phyloP scores from a whole-genome alignment of 2,113 vertebrate genomes.

The Furnarius figulus region DNA sequence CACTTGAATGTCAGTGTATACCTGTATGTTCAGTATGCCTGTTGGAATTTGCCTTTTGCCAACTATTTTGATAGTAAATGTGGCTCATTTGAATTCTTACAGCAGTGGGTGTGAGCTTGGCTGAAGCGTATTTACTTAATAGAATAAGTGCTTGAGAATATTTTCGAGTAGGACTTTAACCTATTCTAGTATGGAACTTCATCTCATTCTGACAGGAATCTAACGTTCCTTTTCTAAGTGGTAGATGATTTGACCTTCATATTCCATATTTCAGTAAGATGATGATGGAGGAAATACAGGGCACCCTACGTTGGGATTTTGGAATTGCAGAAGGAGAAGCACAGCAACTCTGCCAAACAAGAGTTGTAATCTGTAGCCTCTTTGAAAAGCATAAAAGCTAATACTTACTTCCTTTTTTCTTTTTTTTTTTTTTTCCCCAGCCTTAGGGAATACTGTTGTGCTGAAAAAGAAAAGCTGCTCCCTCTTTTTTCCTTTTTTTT shows the following conservation, averaged over 20 bases:
- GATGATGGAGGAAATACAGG: neutral
- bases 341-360: neutral
- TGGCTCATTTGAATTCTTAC: slow-evolving; percentile 26
- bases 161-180: neutral
- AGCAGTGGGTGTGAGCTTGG: slow-evolving; percentile 15
- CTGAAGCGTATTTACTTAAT: neutral
- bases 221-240: neutral
- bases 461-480: neutral
- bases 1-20: neutral
- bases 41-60: slow-evolving; percentile 46
- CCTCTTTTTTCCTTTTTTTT: neutral
- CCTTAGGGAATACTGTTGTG: slow-evolving; percentile 19
- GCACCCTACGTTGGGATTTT: neutral
- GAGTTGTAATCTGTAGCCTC: neutral
- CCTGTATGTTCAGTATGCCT: slow-evolving; percentile 33
- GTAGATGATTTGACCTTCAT: neutral
- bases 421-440: neutral
- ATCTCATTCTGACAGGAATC: neutral
- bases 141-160: neutral
- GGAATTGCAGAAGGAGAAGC: neutral
- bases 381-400: neutral
- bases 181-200: neutral
- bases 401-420: neutral
- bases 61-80: slow-evolving; percentile 57
- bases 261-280: neutral